Evolutionary conservation across 2,888 invertebrate genomes (phyloP).

Genomic region (Caenorhabditis macrosperma): DNA sequence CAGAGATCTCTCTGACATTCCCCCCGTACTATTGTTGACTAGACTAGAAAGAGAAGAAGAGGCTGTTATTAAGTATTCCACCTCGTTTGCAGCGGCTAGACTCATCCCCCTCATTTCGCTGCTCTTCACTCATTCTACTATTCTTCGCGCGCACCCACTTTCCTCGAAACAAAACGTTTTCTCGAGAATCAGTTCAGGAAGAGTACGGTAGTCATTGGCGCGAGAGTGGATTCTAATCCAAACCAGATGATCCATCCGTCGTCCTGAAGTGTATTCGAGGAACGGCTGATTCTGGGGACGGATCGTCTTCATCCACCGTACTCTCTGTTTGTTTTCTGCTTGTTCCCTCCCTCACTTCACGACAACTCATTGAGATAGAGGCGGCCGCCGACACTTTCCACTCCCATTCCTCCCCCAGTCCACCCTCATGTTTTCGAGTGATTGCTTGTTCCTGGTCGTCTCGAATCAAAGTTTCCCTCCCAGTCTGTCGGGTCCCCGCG

Average conservation of each 20-base stretch:
- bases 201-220: not conserved
- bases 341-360: constrained; percentile 22
- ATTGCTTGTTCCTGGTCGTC: constrained; percentile 26
- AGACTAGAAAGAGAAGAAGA: constrained; percentile 15
- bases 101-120: constrained; percentile 7
- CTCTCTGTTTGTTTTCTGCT: constrained; percentile 40
- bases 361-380: constrained; percentile 36
- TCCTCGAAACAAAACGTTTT: not conserved
- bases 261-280: no score
- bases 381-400: constrained; percentile 47
- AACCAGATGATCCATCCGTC: no score
- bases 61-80: constrained; percentile 30
- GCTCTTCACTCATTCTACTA: constrained; percentile 24
- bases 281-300: no score
- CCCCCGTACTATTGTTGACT: constrained; percentile 1
- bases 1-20: not conserved
- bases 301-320: not conserved
- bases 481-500: not conserved
- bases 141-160: constrained; percentile 18
- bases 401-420: constrained; percentile 6
- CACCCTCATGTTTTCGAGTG: constrained; percentile 35
- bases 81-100: constrained; percentile 33
- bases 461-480: constrained; percentile 12
- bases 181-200: not conserved
- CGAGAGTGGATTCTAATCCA: no score